phyloP scores from a whole-genome alignment of 2,888 invertebrate species.

The Cordylochernes scorpioides region DNA sequence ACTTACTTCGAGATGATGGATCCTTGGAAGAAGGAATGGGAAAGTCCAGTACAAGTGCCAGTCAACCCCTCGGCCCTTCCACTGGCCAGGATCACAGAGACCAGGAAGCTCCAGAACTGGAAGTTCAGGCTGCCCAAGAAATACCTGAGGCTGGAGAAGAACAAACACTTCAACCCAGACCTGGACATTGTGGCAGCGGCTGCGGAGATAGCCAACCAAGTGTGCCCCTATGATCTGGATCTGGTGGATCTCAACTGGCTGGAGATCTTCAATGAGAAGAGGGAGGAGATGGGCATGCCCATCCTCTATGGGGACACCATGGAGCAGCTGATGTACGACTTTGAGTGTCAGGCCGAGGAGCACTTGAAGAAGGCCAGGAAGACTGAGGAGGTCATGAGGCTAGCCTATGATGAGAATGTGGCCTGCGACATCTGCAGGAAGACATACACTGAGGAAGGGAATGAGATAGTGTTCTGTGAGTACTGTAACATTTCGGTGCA shows the following conservation, averaged over 20 bases:
- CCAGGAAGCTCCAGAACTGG: too few species aligned
- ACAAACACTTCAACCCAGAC: too few species aligned
- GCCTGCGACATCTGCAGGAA: conserved; percentile 88
- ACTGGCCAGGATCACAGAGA: too few species aligned
- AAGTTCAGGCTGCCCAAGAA: too few species aligned
- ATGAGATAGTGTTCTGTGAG: conserved; percentile 99
- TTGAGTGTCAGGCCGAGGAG: too few species aligned
- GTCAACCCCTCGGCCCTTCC: conserved; percentile 78
- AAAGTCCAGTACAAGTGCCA: conserved; percentile 84
- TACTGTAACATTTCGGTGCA: conserved; percentile 97
- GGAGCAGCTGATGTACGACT: too few species aligned
- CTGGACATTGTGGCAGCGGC: too few species aligned
- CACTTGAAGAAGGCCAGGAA: conserved; percentile 65
- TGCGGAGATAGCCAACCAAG: conserved; percentile 60
- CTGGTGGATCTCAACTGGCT: conserved; percentile 77
- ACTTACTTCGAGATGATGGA: conserved; percentile 85
- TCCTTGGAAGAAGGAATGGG: conserved; percentile 97
- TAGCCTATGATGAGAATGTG: conserved; percentile 92
- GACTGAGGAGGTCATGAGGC: conserved; percentile 64
- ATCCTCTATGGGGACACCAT: too few species aligned
- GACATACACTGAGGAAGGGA: conserved; percentile 88
- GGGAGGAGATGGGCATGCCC: conserved; percentile 32
- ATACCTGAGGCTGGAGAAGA: too few species aligned
- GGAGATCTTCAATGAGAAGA: conserved; percentile 55
- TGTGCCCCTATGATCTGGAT: conserved; percentile 83